Percentiles rank a stretch among this genome's conserved stretches.
Evolutionary conservation across 1,140 invertebrate species (phyloP).

Genomic region (Sweltsa coloradensis): DNA sequence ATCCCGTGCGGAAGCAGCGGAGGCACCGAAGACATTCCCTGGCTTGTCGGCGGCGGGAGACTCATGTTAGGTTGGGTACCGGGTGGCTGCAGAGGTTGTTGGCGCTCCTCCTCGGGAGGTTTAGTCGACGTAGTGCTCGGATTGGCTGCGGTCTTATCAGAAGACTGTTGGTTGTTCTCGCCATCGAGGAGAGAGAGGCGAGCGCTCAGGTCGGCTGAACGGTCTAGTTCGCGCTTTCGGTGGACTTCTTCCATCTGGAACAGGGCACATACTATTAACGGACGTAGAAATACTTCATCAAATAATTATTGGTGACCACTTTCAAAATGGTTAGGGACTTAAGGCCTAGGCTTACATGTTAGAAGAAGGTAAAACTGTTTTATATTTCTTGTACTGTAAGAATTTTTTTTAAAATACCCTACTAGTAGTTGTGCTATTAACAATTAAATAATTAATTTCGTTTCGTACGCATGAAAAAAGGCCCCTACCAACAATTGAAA

Average conservation of each 20-base stretch:
- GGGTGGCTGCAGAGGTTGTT: slow-evolving; percentile 9
- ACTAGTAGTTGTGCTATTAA: too few relatives aligned
- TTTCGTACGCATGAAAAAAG: too few relatives aligned
- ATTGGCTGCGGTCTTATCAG: background rate
- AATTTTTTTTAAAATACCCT: too few relatives aligned
- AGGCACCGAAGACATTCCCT: slow-evolving; percentile 16
- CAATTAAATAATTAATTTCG: too few relatives aligned
- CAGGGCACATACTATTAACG: background rate
- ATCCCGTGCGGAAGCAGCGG: slow-evolving; percentile 28
- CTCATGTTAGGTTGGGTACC: slow-evolving; percentile 8
- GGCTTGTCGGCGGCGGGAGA: slow-evolving; percentile 4
- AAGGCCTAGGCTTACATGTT: too few relatives aligned
- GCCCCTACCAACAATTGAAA: too few relatives aligned
- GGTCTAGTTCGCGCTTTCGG: slow-evolving; percentile 45
- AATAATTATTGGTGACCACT: too few relatives aligned
- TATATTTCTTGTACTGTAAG: too few relatives aligned
- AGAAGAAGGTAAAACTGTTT: too few relatives aligned
- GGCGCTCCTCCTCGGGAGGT: background rate
- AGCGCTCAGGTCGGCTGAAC: slow-evolving; percentile 42
- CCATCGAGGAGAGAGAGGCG: slow-evolving; percentile 32
- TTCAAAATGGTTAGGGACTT: too few relatives aligned
- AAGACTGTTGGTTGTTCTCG: slow-evolving; percentile 17
- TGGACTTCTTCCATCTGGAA: slow-evolving; percentile 71
- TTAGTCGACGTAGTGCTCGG: background rate
- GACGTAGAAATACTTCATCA: too few relatives aligned